Base-by-base conservation (phyloP, 2,113 vertebrate genomes). In the Thermophis baileyi region DNA sequence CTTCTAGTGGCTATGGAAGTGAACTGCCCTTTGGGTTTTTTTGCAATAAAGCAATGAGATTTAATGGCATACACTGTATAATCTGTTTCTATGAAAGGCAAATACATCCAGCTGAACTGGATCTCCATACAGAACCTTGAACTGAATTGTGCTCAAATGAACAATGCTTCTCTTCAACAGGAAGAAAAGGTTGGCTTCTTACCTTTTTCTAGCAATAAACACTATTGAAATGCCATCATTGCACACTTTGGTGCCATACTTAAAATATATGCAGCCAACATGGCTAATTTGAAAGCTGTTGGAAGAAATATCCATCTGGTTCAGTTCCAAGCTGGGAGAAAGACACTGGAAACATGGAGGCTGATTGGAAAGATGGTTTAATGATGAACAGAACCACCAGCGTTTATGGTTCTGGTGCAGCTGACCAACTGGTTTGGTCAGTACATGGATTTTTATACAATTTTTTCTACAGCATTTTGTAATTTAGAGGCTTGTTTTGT, bases 1-100 rank as follows among this genome's bases (percentile, higher is more conserved):
- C 98, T 95, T 97, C 98, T 98, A 96, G 96, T 97, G 97, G 97
- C 86, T 85, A 95, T 88, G 95, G 2, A 3, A 27, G 35, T 25
- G 93, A 94, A 96, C 22, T 90, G 4, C 30, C 92, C 35, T 90
- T 94, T 27, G 91, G 22, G 49, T 22, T 20, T 55, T 63, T 63
- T 1, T 53, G 40, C 87, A 57, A 93, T 55, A 35, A 81, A 89
- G 50, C 57, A 69, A 25, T 53, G 6, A 87, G 53, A 90, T 91
- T 92, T 60, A 81, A 44, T 27, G 18, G 1, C 9, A 35, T 1
- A 12, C 24, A 85, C 25, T 2, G 22, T 53, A n/a, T 51, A 53
- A 88, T 88, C 87, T 35, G 25, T n/a, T 88, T n/a, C 47, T 88
- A 35, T 50, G 88, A 55, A 55, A 55, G n/a, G 10, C n/a, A 40